Base-by-base conservation (phyloP, 2,113 vertebrate species). In the Mugil cephalus region DNA sequence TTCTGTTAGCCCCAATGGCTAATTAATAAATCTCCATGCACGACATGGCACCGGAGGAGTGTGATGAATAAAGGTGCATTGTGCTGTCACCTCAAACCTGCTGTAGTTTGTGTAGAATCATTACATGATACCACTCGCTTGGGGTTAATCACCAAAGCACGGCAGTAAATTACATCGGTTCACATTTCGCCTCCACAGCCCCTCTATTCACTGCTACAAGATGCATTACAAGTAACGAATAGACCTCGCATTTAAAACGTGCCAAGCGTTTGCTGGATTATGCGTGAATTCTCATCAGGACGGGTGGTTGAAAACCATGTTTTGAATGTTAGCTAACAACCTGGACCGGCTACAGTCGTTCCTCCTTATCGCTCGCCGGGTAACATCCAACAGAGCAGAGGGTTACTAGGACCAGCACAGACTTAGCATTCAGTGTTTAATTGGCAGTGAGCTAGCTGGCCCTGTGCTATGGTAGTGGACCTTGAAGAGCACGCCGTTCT, bases 401-500 rank as follows among this genome's bases (percentile, higher is more conserved):
- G 65, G 59, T 62, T 39, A 45, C 40, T 38, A 19, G 65, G 30
- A 34, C 54, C 70, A 50, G 38, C 3, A 69, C 74, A 82, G 55
- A 65, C 72, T 75, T 58, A 83, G 77, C 72, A 80, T 87, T 88
- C 59, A 83, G 51, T 45, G 56, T 83, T 80, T 78, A 83, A 89
- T 85, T 84, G 81, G 80, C 64, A 69, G 56, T 3, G 21, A 62
- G 60, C 88, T 87, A 74, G 82, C 55, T 82, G 85, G 87, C 80
- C 72, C 74, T 76, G 75, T 87, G 65, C 85, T 83, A 24, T 72
- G 70, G 67, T 74, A 82, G 83, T 80, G 81, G 78, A 89, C 85
- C 89, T 87, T 89, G 70, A 88, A 91, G 79, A 54, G 45, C 75
- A 46, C 59, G 59, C 66, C 43, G 63, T 54, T 61, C 61, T 35